Evolutionary conservation across 2,113 vertebrate genomes (phyloP).

Genomic region (Delphinus delphis): DNA sequence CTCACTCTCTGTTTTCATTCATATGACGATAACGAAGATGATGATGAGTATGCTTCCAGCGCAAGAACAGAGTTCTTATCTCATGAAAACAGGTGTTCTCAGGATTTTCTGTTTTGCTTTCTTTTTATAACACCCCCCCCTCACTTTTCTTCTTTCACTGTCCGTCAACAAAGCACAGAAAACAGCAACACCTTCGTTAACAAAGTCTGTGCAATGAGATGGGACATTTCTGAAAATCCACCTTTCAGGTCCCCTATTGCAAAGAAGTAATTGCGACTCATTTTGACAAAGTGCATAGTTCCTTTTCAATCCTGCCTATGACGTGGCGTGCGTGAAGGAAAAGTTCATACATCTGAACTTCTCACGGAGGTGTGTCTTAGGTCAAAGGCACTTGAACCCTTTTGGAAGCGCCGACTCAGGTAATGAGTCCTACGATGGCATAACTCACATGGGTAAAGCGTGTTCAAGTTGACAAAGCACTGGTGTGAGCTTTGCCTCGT

Average conservation of each 20-base stretch:
- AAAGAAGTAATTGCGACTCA: accelerated
- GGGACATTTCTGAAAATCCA: background rate
- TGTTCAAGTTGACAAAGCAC: accelerated
- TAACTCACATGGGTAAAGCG: accelerated
- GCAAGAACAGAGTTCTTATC: background rate
- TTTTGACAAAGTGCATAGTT: accelerated
- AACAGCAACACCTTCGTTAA: background rate
- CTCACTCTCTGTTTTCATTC: background rate
- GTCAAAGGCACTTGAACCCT: background rate
- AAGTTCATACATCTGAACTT: background rate
- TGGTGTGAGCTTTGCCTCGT: accelerated
- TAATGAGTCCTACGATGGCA: accelerated
- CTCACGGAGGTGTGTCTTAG: too few species aligned
- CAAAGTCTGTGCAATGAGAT: background rate
- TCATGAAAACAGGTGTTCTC: background rate
- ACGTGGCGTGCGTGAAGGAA: accelerated
- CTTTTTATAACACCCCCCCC: background rate
- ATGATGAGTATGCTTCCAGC: background rate
- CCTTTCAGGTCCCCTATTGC: accelerated
- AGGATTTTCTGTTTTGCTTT: background rate
- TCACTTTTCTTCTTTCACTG: background rate
- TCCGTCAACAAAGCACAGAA: background rate
- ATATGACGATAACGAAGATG: too few species aligned
- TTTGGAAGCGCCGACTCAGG: accelerated
- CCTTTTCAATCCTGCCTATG: background rate